phyloP scores from a whole-genome alignment of 2,113 vertebrate species.

The Uria lomvia region DNA sequence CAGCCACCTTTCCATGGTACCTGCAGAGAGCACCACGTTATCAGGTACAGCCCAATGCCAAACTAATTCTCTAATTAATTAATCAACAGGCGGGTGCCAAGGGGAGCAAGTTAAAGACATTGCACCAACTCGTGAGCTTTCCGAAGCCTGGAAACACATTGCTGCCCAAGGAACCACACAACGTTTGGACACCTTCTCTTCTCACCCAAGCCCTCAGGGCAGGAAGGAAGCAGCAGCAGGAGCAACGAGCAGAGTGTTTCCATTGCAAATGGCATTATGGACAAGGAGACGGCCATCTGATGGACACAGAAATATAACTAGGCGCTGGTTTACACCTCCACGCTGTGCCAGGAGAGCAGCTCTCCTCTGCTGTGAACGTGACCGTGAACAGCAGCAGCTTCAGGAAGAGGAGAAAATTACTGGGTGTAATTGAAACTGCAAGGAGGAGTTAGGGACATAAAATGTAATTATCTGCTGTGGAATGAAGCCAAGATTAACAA shows the following conservation, averaged over 20 bases:
- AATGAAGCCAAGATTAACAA: background rate
- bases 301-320: too few relatives aligned
- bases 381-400: background rate
- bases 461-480: background rate
- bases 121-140: background rate
- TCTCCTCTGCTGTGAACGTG: background rate
- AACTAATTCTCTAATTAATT: constrained; percentile 17
- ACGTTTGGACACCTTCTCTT: background rate
- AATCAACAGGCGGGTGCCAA: background rate
- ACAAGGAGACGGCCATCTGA: background rate
- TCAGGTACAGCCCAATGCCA: background rate
- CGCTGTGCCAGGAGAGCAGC: accelerated
- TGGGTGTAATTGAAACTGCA: constrained; percentile 47
- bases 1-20: background rate
- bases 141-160: background rate
- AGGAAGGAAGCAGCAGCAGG: background rate
- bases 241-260: background rate
- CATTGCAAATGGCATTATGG: background rate
- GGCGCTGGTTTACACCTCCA: background rate
- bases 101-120: background rate
- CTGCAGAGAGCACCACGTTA: background rate
- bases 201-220: background rate
- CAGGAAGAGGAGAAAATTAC: constrained; percentile 25
- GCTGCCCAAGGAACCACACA: background rate
- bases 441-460: constrained; percentile 17